These are phyloP conservation scores for Nyctalus aviator DNA, from an alignment of 2,797 vertebrate species.

Conservation along the genomic window DNA sequence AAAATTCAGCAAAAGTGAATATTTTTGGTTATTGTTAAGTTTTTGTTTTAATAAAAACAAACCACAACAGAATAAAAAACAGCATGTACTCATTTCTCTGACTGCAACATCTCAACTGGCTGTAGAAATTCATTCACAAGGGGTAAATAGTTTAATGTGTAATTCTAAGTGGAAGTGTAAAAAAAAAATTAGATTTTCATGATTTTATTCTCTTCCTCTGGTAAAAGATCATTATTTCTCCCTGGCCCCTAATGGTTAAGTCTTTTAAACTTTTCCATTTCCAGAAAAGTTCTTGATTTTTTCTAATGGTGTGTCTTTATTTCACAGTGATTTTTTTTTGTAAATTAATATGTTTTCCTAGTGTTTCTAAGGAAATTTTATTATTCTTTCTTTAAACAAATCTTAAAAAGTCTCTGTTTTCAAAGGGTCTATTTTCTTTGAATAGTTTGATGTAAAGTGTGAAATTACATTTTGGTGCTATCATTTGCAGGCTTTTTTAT, in stretches of 20 bases:
- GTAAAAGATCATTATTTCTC: constrained; percentile 76
- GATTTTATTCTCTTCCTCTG: constrained; percentile 74
- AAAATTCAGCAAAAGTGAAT: constrained; percentile 65
- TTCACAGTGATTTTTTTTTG: constrained; percentile 53
- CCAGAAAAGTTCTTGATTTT: constrained; percentile 67
- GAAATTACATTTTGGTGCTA: constrained; percentile 29
- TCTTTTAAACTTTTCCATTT: constrained; percentile 65
- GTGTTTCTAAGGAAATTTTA: constrained; percentile 41
- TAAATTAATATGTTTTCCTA: not conserved
- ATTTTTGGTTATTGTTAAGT: constrained; percentile 45
- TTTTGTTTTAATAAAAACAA: constrained; percentile 76
- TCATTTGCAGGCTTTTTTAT: constrained; percentile 39
- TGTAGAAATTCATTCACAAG: constrained; percentile 67
- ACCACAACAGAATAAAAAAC: constrained; percentile 76
- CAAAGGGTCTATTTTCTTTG: not conserved
- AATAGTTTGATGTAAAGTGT: constrained; percentile 43
- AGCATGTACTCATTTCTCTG: constrained; percentile 50
- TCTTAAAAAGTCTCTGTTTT: not conserved
- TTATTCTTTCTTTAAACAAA: not conserved
- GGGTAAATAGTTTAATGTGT: constrained; percentile 74
- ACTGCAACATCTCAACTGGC: constrained; percentile 68
- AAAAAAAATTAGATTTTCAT: constrained; percentile 44
- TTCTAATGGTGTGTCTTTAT: constrained; percentile 54
- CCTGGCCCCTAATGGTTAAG: constrained; percentile 69
- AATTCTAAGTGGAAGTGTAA: constrained; percentile 72